Conservation (phyloP, 2,113 vertebrate species). For the Raphicerus campestris region DNA sequence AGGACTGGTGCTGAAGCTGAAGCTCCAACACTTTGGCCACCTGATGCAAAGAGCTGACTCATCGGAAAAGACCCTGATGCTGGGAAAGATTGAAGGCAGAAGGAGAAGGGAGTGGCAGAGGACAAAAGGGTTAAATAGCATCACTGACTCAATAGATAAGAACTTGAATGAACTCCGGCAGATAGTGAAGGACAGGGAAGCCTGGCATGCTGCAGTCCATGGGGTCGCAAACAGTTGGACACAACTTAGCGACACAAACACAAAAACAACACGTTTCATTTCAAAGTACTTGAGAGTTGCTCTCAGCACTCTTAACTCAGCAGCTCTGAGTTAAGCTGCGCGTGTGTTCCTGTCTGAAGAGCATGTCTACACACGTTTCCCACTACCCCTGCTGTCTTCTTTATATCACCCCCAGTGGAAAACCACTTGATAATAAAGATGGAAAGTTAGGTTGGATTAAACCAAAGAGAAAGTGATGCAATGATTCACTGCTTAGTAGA, state of each 20-base stretch:
- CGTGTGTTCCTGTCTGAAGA: not conserved
- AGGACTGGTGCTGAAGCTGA: not conserved
- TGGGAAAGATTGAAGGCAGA: not conserved
- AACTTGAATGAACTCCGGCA: fast-evolving
- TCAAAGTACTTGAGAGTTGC: not conserved
- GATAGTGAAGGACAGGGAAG: not conserved
- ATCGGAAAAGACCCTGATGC: not conserved
- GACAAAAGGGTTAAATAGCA: not conserved
- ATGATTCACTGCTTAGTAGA: not conserved
- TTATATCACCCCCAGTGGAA: not conserved
- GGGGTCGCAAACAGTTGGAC: not conserved
- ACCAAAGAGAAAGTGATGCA: not conserved
- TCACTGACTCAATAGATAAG: not conserved
- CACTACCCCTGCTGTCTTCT: not conserved
- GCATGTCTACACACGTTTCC: fast-evolving
- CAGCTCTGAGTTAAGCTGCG: not conserved
- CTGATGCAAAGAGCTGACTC: not conserved
- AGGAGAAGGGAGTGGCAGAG: not conserved
- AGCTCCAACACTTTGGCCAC: not conserved
- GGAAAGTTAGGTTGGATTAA: not conserved
- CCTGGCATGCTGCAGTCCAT: not conserved
- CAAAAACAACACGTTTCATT: not conserved
- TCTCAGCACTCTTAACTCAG: not conserved
- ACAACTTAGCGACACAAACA: not conserved
- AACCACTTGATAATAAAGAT: not conserved